phyloP scores from a whole-genome alignment of 2,888 invertebrate genomes.

The Teleiodes luculella region DNA sequence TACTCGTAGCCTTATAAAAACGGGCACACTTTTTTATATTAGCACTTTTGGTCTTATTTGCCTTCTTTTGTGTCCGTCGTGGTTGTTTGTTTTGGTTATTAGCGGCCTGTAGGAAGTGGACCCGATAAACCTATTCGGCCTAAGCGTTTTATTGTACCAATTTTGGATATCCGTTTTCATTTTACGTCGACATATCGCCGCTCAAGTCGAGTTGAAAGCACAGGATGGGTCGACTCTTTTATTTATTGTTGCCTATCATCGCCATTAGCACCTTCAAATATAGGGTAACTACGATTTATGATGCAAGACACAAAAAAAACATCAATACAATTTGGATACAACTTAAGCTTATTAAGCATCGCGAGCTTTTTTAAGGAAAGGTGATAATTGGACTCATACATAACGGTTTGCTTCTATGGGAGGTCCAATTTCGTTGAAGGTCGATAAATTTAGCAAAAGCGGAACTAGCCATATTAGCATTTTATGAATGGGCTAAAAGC shows the following conservation, averaged over 20 bases:
- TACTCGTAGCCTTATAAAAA: conserved; percentile 73
- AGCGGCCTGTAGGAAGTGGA: conserved; percentile 74
- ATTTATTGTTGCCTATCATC: conserved; percentile 41
- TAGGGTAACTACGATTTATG: conserved; percentile 23
- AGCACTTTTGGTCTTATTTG: conserved; percentile 74
- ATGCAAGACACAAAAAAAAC: conserved; percentile 19
- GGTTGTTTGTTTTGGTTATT: conserved; percentile 77
- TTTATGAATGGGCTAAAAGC: conserved; percentile 62
- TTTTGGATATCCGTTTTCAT: conserved; percentile 68
- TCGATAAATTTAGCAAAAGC: conserved; percentile 61
- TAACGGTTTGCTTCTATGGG: conserved; percentile 43
- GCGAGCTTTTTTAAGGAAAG: conserved; percentile 39
- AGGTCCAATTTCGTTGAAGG: conserved; percentile 42
- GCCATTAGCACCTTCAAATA: conserved; percentile 55
- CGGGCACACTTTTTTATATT: conserved; percentile 75
- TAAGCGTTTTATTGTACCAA: conserved; percentile 77
- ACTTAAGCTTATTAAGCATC: conserved; percentile 14
- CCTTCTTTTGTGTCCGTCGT: conserved; percentile 68
- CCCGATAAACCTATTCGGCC: conserved; percentile 71
- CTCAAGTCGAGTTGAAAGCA: conserved; percentile 21
- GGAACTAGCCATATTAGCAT: conserved; percentile 63
- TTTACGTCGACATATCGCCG: conserved; percentile 29
- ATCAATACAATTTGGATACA: too few relatives aligned
- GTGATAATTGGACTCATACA: conserved; percentile 56
- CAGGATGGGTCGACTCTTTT: conserved; percentile 37